These are phyloP conservation scores for Episyrphus balteatus DNA, from an alignment of 1,140 invertebrate genomes.

Conservation along the genomic window DNA sequence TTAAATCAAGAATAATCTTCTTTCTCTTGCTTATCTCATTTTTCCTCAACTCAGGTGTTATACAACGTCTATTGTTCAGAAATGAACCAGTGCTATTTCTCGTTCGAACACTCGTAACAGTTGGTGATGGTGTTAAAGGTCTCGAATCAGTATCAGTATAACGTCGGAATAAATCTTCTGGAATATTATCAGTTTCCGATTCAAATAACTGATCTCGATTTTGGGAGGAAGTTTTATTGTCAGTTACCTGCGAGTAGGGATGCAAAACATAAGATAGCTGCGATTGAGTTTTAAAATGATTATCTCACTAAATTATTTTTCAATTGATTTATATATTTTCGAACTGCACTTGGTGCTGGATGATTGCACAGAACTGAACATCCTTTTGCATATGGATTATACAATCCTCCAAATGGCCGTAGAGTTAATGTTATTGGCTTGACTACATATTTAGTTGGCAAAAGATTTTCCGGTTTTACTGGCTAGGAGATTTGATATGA, in stretches of 20 bases:
- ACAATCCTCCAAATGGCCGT: conserved; percentile 64
- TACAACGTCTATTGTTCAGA: conserved; percentile 36
- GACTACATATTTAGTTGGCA: conserved; percentile 26
- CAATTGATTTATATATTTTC: conserved; percentile 55
- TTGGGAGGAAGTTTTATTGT: no score
- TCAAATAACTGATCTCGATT: neutral
- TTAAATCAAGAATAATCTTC: conserved; percentile 31
- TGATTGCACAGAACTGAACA: conserved; percentile 75
- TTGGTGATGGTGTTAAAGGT: conserved; percentile 60
- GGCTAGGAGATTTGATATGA: no score
- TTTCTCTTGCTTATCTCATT: conserved; percentile 32
- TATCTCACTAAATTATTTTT: conserved; percentile 61
- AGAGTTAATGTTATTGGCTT: conserved; percentile 34
- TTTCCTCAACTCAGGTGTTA: conserved; percentile 40
- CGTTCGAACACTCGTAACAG: conserved; percentile 49
- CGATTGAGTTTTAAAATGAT: neutral
- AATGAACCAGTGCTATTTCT: conserved; percentile 32
- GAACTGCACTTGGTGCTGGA: conserved; percentile 60
- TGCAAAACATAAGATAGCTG: neutral
- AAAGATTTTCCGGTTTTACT: conserved; percentile 5
- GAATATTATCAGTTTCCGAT: conserved; percentile 36
- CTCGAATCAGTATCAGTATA: conserved; percentile 72
- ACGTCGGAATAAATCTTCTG: conserved; percentile 49
- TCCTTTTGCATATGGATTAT: conserved; percentile 63
- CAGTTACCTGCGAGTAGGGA: neutral